A percentile compares a stretch with the other conserved stretches of the same genome.
Evolutionary conservation across 2,797 vertebrate species (phyloP).

Genomic region (Sparidentex hasta): DNA sequence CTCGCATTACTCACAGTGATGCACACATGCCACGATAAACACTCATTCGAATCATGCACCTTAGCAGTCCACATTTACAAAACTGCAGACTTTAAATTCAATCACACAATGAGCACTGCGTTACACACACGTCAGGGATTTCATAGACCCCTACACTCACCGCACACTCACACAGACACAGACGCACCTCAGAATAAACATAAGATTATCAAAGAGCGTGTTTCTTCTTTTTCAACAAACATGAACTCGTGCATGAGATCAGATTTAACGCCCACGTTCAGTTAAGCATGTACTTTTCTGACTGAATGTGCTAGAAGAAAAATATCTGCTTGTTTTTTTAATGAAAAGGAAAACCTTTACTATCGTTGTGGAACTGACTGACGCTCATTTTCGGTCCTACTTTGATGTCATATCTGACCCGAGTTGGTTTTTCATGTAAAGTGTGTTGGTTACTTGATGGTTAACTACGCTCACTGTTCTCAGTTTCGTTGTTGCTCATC

Average conservation of each 20-base stretch:
- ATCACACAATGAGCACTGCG: not conserved
- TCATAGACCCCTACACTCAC: not conserved
- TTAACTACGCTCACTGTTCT: constrained; percentile 27
- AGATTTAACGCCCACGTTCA: not conserved
- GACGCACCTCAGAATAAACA: not conserved
- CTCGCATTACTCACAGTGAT: constrained; percentile 51
- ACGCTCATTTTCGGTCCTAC: constrained; percentile 22
- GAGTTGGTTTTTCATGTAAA: constrained; percentile 23
- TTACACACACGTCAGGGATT: not conserved
- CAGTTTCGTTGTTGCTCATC: constrained; percentile 52
- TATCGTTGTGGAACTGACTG: not conserved
- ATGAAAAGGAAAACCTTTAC: not conserved
- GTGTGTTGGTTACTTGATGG: constrained; percentile 24
- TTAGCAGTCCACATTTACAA: constrained; percentile 25
- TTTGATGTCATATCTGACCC: constrained; percentile 24
- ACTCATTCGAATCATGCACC: constrained; percentile 40
- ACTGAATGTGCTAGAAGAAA: not conserved
- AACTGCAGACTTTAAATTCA: constrained; percentile 19
- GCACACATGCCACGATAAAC: constrained; percentile 29
- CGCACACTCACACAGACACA: constrained; percentile 7
- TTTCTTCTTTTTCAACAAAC: not conserved
- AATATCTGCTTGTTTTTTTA: not conserved
- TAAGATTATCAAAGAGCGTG: not conserved
- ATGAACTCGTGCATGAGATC: not conserved
- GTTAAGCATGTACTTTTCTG: not conserved